A percentile compares a stretch with the other conserved stretches of the same genome.
phyloP scores from a whole-genome alignment of 1,140 invertebrate genomes.

The Drosophila kikkawai region DNA sequence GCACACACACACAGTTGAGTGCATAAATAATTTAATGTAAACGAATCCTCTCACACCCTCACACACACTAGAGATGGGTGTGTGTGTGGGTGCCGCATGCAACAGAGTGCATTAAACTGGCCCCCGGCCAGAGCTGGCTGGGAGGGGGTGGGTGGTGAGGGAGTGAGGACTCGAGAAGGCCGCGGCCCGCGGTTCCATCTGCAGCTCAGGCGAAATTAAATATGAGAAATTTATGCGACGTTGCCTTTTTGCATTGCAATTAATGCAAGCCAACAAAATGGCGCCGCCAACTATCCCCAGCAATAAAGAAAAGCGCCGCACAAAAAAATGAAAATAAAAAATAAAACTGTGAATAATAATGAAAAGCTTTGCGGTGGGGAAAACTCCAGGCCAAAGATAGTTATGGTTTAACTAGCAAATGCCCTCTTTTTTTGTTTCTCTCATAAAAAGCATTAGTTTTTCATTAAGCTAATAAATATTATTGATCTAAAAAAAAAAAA shows the following conservation, averaged over 20 bases:
- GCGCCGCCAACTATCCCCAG: constrained; percentile 22
- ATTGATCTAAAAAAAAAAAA: background rate
- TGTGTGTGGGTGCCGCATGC: constrained; percentile 21
- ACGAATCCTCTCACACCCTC: constrained; percentile 26
- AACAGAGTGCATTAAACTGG: constrained; percentile 56
- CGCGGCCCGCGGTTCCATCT: constrained; percentile 56
- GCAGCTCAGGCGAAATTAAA: constrained; percentile 72
- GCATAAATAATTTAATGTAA: constrained; percentile 81
- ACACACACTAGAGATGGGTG: background rate
- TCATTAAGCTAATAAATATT: constrained; percentile 10
- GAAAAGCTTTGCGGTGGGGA: constrained; percentile 18
- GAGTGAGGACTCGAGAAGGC: background rate
- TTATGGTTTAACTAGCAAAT: constrained; percentile 20
- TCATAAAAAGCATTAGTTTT: background rate
- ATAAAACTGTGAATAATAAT: constrained; percentile 32
- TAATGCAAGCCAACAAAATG: constrained; percentile 71
- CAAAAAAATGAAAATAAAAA: constrained; percentile 18
- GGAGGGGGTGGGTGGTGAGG: background rate
- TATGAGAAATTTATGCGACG: constrained; percentile 81
- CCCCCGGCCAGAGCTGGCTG: background rate
- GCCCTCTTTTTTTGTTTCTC: background rate
- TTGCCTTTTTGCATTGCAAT: constrained; percentile 74
- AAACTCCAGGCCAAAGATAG: constrained; percentile 2
- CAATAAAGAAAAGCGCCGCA: constrained; percentile 34
- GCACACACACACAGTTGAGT: constrained; percentile 56